Percentiles rank a stretch among this genome's conserved stretches.
phyloP scores from a whole-genome alignment of 2,797 vertebrate species.

The Menidia menidia region DNA sequence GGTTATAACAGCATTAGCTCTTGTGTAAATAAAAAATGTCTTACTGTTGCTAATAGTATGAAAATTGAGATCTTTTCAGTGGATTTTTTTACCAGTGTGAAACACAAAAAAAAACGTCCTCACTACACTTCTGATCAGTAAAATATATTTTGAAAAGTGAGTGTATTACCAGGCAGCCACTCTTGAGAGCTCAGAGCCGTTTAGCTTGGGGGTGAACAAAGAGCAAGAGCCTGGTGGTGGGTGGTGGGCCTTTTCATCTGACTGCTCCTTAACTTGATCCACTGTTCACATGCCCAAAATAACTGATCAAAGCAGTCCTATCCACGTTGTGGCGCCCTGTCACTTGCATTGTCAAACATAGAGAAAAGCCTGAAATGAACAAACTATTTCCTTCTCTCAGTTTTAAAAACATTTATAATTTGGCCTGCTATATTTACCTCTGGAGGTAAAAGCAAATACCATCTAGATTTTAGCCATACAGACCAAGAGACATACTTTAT shows the following conservation, averaged over 20 bases:
- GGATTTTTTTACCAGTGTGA: too few relatives aligned
- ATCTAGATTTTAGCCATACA: not conserved
- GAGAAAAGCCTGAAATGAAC: not conserved
- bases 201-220: not conserved
- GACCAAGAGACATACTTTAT: not conserved
- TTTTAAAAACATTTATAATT: not conserved
- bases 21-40: not conserved
- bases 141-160: too few relatives aligned
- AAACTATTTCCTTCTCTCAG: not conserved
- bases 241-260: not conserved
- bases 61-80: too few relatives aligned
- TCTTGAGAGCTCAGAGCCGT: not conserved
- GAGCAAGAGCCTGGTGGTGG: not conserved
- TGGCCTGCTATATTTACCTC: not conserved
- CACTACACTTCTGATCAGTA: too few relatives aligned
- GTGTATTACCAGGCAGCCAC: too few relatives aligned
- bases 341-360: not conserved
- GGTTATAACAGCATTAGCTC: not conserved
- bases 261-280: not conserved
- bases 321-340: not conserved
- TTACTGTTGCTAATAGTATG: too few relatives aligned
- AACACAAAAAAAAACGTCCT: too few relatives aligned
- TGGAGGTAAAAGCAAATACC: not conserved
- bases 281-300: not conserved
- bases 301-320: not conserved